Percentiles rank a stretch among this genome's conserved stretches.
Conservation (phyloP, 1,140 invertebrate species). For the Drosophila lini region DNA sequence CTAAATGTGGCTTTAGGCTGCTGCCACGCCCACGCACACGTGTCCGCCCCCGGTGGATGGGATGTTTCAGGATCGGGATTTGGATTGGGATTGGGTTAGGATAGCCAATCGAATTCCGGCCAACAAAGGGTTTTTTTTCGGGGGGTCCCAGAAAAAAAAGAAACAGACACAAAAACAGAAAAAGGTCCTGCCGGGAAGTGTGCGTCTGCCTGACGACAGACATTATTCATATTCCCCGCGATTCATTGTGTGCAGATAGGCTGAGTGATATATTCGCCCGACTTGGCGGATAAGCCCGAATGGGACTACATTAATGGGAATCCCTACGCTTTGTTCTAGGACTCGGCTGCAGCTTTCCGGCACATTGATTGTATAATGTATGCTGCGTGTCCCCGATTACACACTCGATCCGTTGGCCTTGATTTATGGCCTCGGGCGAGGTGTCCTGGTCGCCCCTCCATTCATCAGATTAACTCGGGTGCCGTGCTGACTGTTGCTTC, state of each 20-base stretch:
- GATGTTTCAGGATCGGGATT: background rate
- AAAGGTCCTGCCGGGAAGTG: slow-evolving; percentile 26
- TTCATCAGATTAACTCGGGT: slow-evolving; percentile 9
- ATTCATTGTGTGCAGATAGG: slow-evolving; percentile 39
- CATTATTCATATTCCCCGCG: slow-evolving; percentile 49
- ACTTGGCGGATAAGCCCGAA: slow-evolving; percentile 32
- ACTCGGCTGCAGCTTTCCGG: slow-evolving; percentile 14
- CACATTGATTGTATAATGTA: slow-evolving; percentile 43
- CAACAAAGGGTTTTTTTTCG: slow-evolving; percentile 46
- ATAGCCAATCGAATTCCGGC: slow-evolving; percentile 33
- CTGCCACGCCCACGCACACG: slow-evolving; percentile 44
- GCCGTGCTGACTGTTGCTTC: slow-evolving; percentile 3
- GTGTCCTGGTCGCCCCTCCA: background rate
- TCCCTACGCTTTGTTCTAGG: slow-evolving; percentile 31
- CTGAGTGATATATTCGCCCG: slow-evolving; percentile 40
- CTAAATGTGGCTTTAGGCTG: slow-evolving; percentile 64
- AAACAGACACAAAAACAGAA: slow-evolving; percentile 16
- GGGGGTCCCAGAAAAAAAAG: slow-evolving; percentile 9
- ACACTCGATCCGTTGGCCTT: slow-evolving; percentile 13
- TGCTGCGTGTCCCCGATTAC: slow-evolving; percentile 26
- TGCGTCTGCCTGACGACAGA: slow-evolving; percentile 36
- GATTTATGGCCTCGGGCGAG: slow-evolving; percentile 31
- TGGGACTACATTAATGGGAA: slow-evolving; percentile 49
- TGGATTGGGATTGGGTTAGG: slow-evolving; percentile 1
- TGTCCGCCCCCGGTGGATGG: slow-evolving; percentile 3